Evolutionary conservation across 92 coral and sea anemone species (phyloP), one percentile per base, ranked within the genome.

Genomic region (Siderastrea radians): DNA sequence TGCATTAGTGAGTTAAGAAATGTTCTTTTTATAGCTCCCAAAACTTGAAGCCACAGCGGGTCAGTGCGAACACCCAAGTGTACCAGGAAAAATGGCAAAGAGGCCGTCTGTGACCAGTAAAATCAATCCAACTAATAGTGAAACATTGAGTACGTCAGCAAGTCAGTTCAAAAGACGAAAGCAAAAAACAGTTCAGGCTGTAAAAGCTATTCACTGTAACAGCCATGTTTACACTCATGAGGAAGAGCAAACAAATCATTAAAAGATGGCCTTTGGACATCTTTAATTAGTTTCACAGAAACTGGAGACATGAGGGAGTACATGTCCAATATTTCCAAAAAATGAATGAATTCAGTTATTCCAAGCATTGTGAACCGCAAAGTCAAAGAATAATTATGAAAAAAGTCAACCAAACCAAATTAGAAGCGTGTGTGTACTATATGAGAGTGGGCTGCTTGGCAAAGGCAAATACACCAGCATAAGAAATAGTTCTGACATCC

Each of bases 171-270:
- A 43, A 68, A 54, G 88, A 83, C n/a, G 92, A 65, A 89, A 84
- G 67, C 50, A 89, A 54, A 89, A 82, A 72, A 82, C 92, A 74
- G 53, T 88, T 81, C 63, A 71, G 67, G 92, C 88, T 88, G 87
- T 88, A 67, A 88, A 70, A 57, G 69, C 88, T n/a, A 78, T 88
- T 58, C 88, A 88, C 61, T 88, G 92, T 88, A 87, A 51, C 44
- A 53, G 38, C 43, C 46, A 83, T 74, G 61, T 26, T 49, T 48
- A 81, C 57, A 72, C 69, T 81, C 65, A 68, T 59, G 75, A 69
- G 75, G 15, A 69, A 26, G 38, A 69, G 17, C 57, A 53, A 74
- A 74, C 79, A 74, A 71, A 71, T n/a, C n/a, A n/a, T n/a, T n/a
- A n/a, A n/a, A n/a, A n/a, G n/a, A n/a, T n/a, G n/a, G n/a, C n/a